Evolutionary conservation across 2,888 invertebrate genomes (phyloP).

Genomic region (Hypena proboscidalis): DNA sequence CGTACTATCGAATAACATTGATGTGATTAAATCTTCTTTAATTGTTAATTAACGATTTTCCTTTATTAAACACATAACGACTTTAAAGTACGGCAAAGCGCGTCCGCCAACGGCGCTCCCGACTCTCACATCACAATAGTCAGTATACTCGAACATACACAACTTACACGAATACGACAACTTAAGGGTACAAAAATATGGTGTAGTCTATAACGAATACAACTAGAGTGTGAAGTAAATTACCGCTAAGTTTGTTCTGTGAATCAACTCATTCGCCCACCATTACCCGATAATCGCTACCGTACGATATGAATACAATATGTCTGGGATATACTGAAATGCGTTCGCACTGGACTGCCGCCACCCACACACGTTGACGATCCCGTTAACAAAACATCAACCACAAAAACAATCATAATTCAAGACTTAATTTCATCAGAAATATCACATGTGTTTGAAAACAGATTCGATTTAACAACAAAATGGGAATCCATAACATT

Average conservation of each 20-base stretch:
- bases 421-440: no score
- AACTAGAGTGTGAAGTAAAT: slow-evolving; percentile 20
- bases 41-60: no score
- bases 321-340: slow-evolving; percentile 56
- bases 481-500: slow-evolving; percentile 17
- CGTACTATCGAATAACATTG: no score
- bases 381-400: slow-evolving; percentile 32
- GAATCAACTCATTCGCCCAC: slow-evolving; percentile 5
- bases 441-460: no score
- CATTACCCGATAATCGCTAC: slow-evolving; percentile 24
- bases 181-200: slow-evolving; percentile 33
- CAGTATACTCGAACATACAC: slow-evolving; percentile 18
- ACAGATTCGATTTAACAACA: slow-evolving; percentile 11
- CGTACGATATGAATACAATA: slow-evolving; percentile 70
- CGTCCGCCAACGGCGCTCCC: slow-evolving; percentile 18
- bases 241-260: slow-evolving; percentile 32
- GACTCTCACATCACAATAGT: slow-evolving; percentile 24
- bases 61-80: no score
- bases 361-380: slow-evolving; percentile 1
- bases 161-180: slow-evolving; percentile 19
- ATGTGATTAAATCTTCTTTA: no score
- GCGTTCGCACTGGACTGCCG: slow-evolving; percentile 16
- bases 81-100: no score
- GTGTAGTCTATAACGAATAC: slow-evolving; percentile 19
- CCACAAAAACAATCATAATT: neutral